Base-by-base conservation (phyloP, 1,140 invertebrate genomes). In the Sesamia nonagrioides region DNA sequence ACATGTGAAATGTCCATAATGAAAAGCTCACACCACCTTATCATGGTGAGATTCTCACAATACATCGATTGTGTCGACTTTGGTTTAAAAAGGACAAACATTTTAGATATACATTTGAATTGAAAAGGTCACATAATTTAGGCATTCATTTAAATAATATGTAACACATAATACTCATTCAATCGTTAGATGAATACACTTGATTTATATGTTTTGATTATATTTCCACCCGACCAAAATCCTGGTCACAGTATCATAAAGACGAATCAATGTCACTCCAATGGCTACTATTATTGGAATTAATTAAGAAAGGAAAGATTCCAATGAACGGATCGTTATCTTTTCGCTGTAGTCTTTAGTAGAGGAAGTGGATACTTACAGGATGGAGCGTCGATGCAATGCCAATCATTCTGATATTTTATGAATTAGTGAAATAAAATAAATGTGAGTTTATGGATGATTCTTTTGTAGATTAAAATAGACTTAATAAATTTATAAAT, bases 271-370 rank as follows among this genome's bases (percentile, higher is more conserved):
- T 63, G 73, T 63, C 63, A 75, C 42, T 50, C 52, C 15, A 63
- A 69, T 27, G 45, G 8, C 18, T 61, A 50, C 27, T 37, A 48
- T 73, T 73, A 56, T 74, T 61, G 73, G 73, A 75, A 75, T 75
- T 75, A 75, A 75, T 75, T 61, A 52, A 35, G 56, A 60, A 60
- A 63, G 42, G 27, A 75, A 75, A 75, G 42, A 75, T 75, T 75
- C 58, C 17, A 35, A 18, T 75, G 56, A 50, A 63, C 33, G 8
- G 73, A 75, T 75, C 42, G 45, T 50, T 75, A 75, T 75, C 73
- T 50, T 35, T 35, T 21, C 54, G 52, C 6, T 17, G 45, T 50
- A 50, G 45, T 13, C 37, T 60, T 58, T 40, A 17, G 48, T 72
- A 4, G 27, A 58, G 56, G 56, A 75, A 48, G 33, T 52, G 40